Percentiles rank a stretch among this genome's conserved stretches.
phyloP scores from a whole-genome alignment of 2,888 invertebrate genomes.

The Polyommatus iphigenia region DNA sequence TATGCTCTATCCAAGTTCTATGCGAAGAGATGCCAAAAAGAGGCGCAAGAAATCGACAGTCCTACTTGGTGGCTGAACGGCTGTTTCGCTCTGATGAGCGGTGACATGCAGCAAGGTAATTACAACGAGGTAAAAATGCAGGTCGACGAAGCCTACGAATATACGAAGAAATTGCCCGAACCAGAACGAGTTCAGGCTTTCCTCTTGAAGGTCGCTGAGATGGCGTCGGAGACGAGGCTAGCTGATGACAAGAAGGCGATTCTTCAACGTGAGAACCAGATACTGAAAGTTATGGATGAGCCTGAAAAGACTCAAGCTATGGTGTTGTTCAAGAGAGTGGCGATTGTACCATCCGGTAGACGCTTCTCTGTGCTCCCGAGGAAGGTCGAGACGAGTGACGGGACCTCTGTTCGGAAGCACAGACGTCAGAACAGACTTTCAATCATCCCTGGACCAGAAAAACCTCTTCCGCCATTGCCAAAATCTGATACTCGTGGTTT shows the following conservation, averaged over 20 bases:
- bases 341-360: constrained; percentile 63
- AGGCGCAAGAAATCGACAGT: constrained; percentile 63
- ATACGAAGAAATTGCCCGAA: constrained; percentile 65
- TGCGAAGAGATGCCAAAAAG: constrained; percentile 68
- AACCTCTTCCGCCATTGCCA: constrained; percentile 57
- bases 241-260: constrained; percentile 67
- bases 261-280: constrained; percentile 60
- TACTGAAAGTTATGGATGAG: constrained; percentile 61
- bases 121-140: constrained; percentile 68
- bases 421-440: constrained; percentile 64
- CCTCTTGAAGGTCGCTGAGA: constrained; percentile 63
- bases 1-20: constrained; percentile 72
- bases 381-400: constrained; percentile 50
- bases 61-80: constrained; percentile 73
- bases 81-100: constrained; percentile 68
- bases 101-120: constrained; percentile 74
- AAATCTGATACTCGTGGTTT: constrained; percentile 58
- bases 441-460: constrained; percentile 63
- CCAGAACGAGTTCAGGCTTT: constrained; percentile 68
- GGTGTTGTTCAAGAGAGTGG: constrained; percentile 69
- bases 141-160: constrained; percentile 69
- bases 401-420: constrained; percentile 54
- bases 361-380: constrained; percentile 65
- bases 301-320: constrained; percentile 57
- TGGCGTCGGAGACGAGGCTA: constrained; percentile 59